A percentile compares a stretch with the other conserved stretches of the same genome.
These are phyloP conservation scores for Tenebrio molitor DNA, from an alignment of 1,140 invertebrate genomes.

Conservation along the genomic window DNA sequence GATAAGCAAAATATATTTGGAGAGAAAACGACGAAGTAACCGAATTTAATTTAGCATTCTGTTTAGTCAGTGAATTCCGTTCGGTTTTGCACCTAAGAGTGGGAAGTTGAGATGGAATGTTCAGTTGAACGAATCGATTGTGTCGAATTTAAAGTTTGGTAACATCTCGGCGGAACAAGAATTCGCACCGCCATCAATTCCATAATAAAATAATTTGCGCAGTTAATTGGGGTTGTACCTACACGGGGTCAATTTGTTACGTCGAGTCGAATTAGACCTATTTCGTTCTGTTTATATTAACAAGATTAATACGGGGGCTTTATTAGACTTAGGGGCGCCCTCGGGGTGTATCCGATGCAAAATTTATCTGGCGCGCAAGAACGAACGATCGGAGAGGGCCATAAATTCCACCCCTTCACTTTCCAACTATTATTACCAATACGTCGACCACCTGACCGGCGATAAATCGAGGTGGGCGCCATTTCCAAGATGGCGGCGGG, in stretches of 20 bases:
- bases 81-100: no score
- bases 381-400: conserved; percentile 18
- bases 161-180: neutral
- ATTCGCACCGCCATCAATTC: neutral
- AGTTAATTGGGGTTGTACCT: neutral
- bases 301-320: conserved; percentile 18
- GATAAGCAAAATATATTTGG: no score
- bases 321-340: conserved; percentile 2
- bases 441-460: conserved; percentile 16
- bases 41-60: no score
- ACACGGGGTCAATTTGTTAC: conserved; percentile 1
- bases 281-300: conserved; percentile 23
- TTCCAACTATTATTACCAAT: conserved; percentile 32
- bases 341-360: conserved; percentile 22
- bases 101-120: no score
- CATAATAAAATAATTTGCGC: conserved; percentile 12
- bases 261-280: conserved; percentile 7
- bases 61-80: no score
- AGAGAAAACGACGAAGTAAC: no score
- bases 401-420: conserved; percentile 19
- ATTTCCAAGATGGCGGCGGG: neutral
- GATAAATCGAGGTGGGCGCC: conserved; percentile 10
- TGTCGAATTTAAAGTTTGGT: neutral
- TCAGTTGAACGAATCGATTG: no score
- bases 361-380: conserved; percentile 28